phyloP scores from a whole-genome alignment of 2,113 vertebrate species.

The Hemichromis elongatus region DNA sequence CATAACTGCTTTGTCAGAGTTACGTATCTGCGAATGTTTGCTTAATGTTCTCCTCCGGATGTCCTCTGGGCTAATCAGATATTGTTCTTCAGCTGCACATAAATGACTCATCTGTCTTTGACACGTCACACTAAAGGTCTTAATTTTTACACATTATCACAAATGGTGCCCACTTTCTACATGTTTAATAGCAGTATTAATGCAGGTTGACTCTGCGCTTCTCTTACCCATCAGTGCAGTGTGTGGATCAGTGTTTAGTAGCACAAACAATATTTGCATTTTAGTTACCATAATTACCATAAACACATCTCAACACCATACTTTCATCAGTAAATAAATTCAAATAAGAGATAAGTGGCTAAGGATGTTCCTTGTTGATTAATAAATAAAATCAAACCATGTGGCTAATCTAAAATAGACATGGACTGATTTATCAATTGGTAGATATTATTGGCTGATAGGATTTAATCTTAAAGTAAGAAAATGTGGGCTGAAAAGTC shows the following conservation, averaged over 20 bases:
- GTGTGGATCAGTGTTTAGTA: neutral
- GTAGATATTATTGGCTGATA: neutral
- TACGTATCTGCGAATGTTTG: neutral
- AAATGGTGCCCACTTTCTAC: neutral
- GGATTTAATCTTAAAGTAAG: neutral
- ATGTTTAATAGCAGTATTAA: neutral
- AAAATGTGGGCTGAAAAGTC: neutral
- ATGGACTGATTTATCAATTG: rapidly evolving
- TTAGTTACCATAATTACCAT: too few species aligned
- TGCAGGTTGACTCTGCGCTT: neutral
- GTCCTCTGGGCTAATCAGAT: neutral
- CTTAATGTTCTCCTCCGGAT: neutral
- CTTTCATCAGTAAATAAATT: too few species aligned
- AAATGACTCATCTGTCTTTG: neutral
- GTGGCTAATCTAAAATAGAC: neutral
- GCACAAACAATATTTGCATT: too few species aligned
- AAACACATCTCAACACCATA: too few species aligned
- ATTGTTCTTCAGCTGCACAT: neutral
- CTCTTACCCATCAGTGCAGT: neutral
- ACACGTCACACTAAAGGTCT: neutral
- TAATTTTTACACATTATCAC: rapidly evolving
- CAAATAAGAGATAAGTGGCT: too few species aligned
- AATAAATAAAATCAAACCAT: too few species aligned
- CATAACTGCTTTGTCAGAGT: neutral
- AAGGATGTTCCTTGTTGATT: too few species aligned